phyloP scores from a whole-genome alignment of 2,888 invertebrate species.

The Antitype chi region DNA sequence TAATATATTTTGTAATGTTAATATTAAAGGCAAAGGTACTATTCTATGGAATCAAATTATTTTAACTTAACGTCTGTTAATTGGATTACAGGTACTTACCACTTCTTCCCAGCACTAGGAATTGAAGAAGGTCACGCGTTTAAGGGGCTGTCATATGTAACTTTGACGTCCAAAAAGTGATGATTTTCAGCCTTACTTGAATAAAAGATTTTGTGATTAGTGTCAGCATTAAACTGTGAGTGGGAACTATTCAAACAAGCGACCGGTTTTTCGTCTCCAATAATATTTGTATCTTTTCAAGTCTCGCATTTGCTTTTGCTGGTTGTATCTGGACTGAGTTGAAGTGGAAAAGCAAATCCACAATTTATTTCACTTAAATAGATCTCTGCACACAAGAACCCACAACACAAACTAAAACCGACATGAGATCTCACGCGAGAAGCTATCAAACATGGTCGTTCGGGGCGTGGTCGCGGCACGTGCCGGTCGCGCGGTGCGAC shows the following conservation, averaged over 20 bases:
- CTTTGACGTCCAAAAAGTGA: neutral
- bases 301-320: neutral
- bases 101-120: neutral
- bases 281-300: neutral
- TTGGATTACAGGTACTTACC: too few relatives aligned
- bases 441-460: conserved; percentile 74
- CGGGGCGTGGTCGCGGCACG: conserved; percentile 77
- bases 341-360: neutral
- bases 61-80: neutral
- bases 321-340: neutral
- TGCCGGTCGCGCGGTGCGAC: conserved; percentile 76
- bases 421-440: conserved; percentile 81
- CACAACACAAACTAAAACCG: conserved; percentile 66
- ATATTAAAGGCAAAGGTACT: too few relatives aligned
- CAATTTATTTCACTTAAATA: conserved; percentile 35
- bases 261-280: neutral
- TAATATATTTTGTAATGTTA: neutral
- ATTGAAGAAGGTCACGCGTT: neutral
- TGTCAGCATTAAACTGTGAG: neutral
- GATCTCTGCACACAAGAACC: conserved; percentile 57
- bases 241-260: neutral
- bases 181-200: neutral
- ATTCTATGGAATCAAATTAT: neutral
- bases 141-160: neutral
- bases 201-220: neutral